Evolutionary conservation across 1,140 invertebrate species (phyloP).

Genomic region (Lasaia peninsularis): DNA sequence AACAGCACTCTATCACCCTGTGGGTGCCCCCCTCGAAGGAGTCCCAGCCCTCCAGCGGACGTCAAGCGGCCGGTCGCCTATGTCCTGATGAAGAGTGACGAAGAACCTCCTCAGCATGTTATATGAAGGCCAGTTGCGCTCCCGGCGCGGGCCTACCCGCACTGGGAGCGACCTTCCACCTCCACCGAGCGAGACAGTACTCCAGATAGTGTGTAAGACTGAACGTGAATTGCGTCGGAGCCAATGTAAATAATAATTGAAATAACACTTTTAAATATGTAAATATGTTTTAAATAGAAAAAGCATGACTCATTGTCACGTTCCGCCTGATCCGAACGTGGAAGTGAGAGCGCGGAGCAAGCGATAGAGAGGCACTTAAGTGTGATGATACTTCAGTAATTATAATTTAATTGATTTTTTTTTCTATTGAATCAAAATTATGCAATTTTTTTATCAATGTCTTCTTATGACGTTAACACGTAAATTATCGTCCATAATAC

Average conservation of each 20-base stretch:
- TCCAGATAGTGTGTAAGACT: slow-evolving; percentile 56
- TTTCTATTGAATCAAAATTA: no score
- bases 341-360: no score
- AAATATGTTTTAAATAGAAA: no score
- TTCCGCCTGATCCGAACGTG: no score
- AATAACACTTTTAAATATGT: neutral
- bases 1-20: slow-evolving; percentile 75
- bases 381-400: no score
- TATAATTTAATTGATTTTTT: no score
- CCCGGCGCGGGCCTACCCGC: slow-evolving; percentile 78
- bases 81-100: slow-evolving; percentile 78
- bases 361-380: no score
- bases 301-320: no score
- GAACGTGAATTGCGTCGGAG: slow-evolving; percentile 6
- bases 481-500: no score
- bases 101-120: slow-evolving; percentile 80
- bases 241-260: neutral
- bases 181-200: slow-evolving; percentile 56
- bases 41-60: slow-evolving; percentile 74
- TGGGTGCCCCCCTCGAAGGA: slow-evolving; percentile 69
- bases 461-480: no score
- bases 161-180: slow-evolving; percentile 75
- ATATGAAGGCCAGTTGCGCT: slow-evolving; percentile 92
- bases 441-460: no score
- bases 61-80: slow-evolving; percentile 75